Evolutionary conservation across 2,113 vertebrate species (phyloP).

Genomic region (Sisor rabdophorus): DNA sequence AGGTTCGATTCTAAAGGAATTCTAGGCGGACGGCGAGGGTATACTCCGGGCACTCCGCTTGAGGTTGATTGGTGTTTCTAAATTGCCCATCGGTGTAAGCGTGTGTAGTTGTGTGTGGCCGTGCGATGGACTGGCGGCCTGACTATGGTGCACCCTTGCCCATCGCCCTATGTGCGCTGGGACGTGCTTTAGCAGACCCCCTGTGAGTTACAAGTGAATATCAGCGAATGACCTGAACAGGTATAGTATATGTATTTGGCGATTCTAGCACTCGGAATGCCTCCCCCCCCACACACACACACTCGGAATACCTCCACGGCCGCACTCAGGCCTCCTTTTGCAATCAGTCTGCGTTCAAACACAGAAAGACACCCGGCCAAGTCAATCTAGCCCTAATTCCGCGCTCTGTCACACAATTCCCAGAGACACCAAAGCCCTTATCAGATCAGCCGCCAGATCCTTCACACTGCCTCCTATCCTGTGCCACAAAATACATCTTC

Average conservation of each 20-base stretch:
- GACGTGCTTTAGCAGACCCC: too few relatives aligned
- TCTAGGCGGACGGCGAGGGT: too few relatives aligned
- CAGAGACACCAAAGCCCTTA: constrained; percentile 43
- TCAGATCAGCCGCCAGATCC: constrained; percentile 50
- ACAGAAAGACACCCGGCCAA: constrained; percentile 8
- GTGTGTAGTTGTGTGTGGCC: too few relatives aligned
- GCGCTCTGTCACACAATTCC: constrained; percentile 28
- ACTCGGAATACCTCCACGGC: neutral
- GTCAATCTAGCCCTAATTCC: constrained; percentile 43
- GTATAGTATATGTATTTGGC: constrained; percentile 45
- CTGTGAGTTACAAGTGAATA: too few relatives aligned
- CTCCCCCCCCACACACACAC: neutral
- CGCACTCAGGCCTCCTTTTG: constrained; percentile 7
- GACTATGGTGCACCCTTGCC: too few relatives aligned
- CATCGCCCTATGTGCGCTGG: too few relatives aligned
- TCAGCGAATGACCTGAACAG: constrained; percentile 47
- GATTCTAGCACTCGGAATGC: constrained; percentile 38
- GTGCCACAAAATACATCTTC: constrained; percentile 41
- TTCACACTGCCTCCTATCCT: constrained; percentile 44
- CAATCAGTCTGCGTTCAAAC: constrained; percentile 21
- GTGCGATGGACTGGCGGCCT: too few relatives aligned
- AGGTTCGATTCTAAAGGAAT: too few relatives aligned
- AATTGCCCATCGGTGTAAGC: too few relatives aligned
- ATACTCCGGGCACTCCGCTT: too few relatives aligned
- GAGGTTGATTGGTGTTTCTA: too few relatives aligned